These are phyloP conservation scores for Radopholus similis DNA, from an alignment of 1,140 invertebrate species.

Conservation along the genomic window DNA sequence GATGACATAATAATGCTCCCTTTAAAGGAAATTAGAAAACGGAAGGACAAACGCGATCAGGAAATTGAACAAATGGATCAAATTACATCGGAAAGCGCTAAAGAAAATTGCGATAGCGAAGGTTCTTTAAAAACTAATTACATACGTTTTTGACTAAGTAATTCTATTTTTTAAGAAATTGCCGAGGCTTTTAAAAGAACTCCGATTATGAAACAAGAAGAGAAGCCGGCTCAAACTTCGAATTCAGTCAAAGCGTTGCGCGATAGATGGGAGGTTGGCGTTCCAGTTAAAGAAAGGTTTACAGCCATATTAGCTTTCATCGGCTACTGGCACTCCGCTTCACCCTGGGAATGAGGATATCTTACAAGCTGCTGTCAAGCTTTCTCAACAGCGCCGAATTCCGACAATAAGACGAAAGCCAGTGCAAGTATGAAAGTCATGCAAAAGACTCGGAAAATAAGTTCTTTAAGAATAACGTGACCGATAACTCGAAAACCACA, in stretches of 20 bases:
- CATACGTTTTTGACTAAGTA: neutral
- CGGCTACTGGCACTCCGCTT: constrained; percentile 8
- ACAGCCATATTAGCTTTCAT: constrained; percentile 12
- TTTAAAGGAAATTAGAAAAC: constrained; percentile 15
- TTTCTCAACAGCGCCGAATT: constrained; percentile 1
- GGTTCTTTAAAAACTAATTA: neutral
- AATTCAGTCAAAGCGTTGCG: constrained; percentile 23
- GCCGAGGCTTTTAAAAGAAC: neutral
- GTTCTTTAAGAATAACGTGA: constrained; percentile 4
- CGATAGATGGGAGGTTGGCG: constrained; percentile 13
- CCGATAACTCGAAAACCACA: neutral
- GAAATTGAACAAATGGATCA: neutral
- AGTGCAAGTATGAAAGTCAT: neutral
- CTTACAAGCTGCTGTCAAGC: neutral
- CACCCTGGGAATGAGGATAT: neutral
- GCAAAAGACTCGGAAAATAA: neutral
- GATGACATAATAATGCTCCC: too few relatives aligned
- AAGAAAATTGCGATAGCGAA: neutral
- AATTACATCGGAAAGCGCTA: neutral
- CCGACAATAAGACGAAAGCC: neutral
- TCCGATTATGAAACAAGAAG: neutral
- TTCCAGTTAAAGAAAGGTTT: neutral
- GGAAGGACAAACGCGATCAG: constrained; percentile 1
- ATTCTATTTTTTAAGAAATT: neutral
- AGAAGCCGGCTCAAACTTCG: neutral